These are phyloP conservation scores for Fistularia commersonii DNA, from an alignment of 2,797 vertebrate genomes.

Conservation along the genomic window DNA sequence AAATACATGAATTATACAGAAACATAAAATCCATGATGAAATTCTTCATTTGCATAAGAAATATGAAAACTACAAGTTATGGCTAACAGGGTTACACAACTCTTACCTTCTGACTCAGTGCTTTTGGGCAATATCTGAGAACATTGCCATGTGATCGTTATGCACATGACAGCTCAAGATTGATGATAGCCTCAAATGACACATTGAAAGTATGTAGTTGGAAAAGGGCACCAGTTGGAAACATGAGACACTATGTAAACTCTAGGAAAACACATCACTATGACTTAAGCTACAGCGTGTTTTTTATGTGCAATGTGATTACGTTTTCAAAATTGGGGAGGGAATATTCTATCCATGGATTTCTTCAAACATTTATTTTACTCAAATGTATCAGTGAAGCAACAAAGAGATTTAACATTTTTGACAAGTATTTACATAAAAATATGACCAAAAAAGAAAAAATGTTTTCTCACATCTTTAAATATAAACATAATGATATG, in stretches of 20 bases:
- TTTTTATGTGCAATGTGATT: background rate
- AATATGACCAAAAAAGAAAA: too few relatives aligned
- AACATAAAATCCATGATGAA: background rate
- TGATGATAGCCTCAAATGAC: constrained; percentile 68
- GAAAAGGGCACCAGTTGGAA: constrained; percentile 26
- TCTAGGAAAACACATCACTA: constrained; percentile 13
- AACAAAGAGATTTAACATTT: background rate
- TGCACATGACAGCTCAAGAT: constrained; percentile 52
- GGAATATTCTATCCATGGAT: too few relatives aligned
- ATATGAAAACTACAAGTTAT: background rate
- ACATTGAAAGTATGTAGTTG: constrained; percentile 48
- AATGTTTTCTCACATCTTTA: too few relatives aligned
- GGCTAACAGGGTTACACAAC: background rate
- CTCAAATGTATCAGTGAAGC: background rate
- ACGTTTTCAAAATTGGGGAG: background rate
- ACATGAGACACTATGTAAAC: constrained; percentile 32
- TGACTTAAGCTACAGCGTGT: constrained; percentile 6
- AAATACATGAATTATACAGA: background rate
- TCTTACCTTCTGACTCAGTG: background rate
- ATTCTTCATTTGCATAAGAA: constrained; percentile 10
- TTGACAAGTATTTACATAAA: too few relatives aligned
- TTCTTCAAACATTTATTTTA: background rate
- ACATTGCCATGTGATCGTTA: constrained; percentile 41
- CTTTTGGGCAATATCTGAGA: constrained; percentile 25
- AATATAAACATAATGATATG: too few relatives aligned